phyloP scores from a whole-genome alignment of 2,113 vertebrate species.

The Bolborhynchus lineola region DNA sequence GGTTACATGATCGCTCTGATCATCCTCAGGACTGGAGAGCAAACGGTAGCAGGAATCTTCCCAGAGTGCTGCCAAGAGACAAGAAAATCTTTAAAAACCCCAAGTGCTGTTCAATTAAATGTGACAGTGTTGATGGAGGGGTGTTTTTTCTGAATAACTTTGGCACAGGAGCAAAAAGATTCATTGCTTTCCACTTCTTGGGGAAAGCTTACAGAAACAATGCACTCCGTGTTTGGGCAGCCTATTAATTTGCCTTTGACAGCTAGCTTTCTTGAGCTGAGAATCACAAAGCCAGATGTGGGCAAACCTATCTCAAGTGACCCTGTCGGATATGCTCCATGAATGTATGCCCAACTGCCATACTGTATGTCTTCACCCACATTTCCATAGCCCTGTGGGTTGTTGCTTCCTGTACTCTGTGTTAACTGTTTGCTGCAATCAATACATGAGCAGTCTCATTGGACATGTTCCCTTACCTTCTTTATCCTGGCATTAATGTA shows the following conservation, averaged over 20 bases:
- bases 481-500: background rate
- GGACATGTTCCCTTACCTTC: background rate
- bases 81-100: background rate
- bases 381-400: background rate
- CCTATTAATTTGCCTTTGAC: background rate
- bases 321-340: background rate
- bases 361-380: background rate
- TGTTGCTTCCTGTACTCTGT: background rate
- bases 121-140: background rate
- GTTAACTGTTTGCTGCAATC: background rate
- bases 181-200: background rate
- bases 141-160: background rate
- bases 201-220: background rate
- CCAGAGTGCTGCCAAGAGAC: background rate
- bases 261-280: background rate
- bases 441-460: background rate
- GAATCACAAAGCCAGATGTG: background rate
- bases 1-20: background rate
- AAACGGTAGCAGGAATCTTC: background rate
- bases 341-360: background rate
- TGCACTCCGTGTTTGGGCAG: background rate
- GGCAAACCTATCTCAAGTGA: background rate
- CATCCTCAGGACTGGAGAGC: background rate
- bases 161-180: background rate
- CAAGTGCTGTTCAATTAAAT: conserved; percentile 14